Conservation (phyloP, 2,888 invertebrate genomes). For the Phania funesta region DNA sequence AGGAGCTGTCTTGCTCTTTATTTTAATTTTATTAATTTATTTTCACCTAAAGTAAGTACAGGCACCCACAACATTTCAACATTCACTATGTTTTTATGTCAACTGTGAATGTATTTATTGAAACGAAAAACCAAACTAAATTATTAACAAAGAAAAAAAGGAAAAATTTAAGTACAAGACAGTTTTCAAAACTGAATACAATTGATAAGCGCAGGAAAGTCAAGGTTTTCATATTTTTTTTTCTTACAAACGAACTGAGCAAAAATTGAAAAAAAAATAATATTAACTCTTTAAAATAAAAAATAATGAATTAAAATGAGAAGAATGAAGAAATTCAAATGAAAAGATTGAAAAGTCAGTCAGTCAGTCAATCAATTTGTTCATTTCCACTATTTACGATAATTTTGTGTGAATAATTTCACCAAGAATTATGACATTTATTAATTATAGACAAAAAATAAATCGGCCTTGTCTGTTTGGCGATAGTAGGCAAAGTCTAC, state of each 20-base stretch:
- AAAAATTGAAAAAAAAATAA: background rate
- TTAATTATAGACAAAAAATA: background rate
- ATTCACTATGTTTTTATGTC: no score
- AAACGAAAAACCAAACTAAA: conserved; percentile 11
- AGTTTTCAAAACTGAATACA: conserved; percentile 39
- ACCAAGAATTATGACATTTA: conserved; percentile 34
- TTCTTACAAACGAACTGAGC: conserved; percentile 14
- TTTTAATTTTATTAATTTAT: background rate
- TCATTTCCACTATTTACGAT: background rate
- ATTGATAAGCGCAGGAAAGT: conserved; percentile 41
- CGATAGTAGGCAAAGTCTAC: no score
- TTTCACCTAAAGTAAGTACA: conserved; percentile 11
- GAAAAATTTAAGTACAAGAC: conserved; percentile 41
- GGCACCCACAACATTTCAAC: no score
- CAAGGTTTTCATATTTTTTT: conserved; percentile 54
- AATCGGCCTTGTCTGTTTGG: conserved; percentile 25
- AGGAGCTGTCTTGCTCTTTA: background rate
- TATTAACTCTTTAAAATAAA: background rate
- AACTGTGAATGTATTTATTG: no score
- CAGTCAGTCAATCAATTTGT: no score
- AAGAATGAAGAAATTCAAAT: conserved; percentile 10
- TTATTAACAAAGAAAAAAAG: conserved; percentile 5
- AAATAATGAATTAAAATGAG: conserved; percentile 7
- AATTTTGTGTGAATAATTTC: conserved; percentile 1
- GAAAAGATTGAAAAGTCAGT: conserved; percentile 6